Percentiles rank a stretch among this genome's conserved stretches.
These are phyloP conservation scores for Trichonephila clavipes DNA, from an alignment of 1,140 invertebrate species.

Conservation along the genomic window DNA sequence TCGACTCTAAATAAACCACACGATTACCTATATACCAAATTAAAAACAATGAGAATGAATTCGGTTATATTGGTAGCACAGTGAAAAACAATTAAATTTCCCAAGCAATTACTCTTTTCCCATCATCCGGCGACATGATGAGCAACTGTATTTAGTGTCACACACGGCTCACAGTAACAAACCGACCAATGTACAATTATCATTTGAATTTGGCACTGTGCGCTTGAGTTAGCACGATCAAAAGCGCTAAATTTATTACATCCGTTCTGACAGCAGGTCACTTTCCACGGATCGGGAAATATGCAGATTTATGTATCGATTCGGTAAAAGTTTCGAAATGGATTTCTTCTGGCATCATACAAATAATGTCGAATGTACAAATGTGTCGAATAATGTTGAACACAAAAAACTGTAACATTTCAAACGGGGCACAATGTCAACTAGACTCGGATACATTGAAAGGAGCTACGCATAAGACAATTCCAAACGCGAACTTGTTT, in stretches of 20 bases:
- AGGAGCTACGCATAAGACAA: too few species aligned
- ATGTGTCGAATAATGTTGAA: too few species aligned
- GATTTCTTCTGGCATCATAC: background rate
- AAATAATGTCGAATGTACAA: too few species aligned
- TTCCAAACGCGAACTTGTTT: too few species aligned
- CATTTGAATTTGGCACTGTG: slow-evolving; percentile 12
- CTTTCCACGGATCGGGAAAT: slow-evolving; percentile 59
- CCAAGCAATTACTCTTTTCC: background rate
- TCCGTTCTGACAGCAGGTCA: slow-evolving; percentile 24
- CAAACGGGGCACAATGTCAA: too few species aligned
- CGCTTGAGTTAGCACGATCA: slow-evolving; percentile 46
- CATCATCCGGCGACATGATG: background rate
- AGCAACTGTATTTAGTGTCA: background rate
- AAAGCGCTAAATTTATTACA: slow-evolving; percentile 57
- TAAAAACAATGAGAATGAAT: slow-evolving; percentile 28
- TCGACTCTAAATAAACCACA: background rate
- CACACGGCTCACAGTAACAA: background rate
- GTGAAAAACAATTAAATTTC: background rate
- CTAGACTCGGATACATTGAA: too few species aligned
- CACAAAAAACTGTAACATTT: too few species aligned
- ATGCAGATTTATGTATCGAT: background rate
- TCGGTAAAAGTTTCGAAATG: background rate
- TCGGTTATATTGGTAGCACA: slow-evolving; percentile 40
- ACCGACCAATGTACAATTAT: slow-evolving; percentile 32
- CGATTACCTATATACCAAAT: slow-evolving; percentile 11